These are phyloP conservation scores for Chrysolina oricalcia DNA, from an alignment of 2,888 invertebrate species.

Conservation along the genomic window DNA sequence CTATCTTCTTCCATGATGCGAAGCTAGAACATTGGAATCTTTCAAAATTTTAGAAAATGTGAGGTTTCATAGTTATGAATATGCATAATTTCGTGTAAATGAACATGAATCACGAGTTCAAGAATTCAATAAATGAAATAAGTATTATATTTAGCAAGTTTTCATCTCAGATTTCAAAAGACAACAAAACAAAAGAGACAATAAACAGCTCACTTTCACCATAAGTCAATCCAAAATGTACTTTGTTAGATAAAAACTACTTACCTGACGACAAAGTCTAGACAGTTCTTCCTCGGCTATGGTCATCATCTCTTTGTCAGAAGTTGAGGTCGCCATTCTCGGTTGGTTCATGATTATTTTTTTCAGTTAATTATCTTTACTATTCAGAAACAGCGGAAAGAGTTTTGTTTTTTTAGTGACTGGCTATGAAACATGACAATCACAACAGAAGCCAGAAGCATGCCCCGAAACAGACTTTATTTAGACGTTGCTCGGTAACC, in stretches of 20 bases:
- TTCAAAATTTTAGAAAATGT: too few species aligned
- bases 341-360: constrained; percentile 45
- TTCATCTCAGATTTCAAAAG: too few species aligned
- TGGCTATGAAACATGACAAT: neutral
- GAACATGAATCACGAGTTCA: too few species aligned
- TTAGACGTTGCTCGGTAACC: constrained; percentile 41
- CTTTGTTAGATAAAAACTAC: neutral
- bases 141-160: too few species aligned
- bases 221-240: too few species aligned
- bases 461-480: constrained; percentile 33
- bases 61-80: too few species aligned
- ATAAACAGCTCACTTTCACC: too few species aligned
- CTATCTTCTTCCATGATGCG: constrained; percentile 89
- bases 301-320: constrained; percentile 79
- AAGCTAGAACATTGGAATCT: constrained; percentile 71
- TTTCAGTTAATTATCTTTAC: neutral
- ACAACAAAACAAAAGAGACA: too few species aligned
- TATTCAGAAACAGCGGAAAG: neutral
- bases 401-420: neutral
- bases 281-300: constrained; percentile 86
- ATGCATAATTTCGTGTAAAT: too few species aligned
- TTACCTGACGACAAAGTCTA: constrained; percentile 84
- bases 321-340: constrained; percentile 48
- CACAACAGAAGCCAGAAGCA: neutral
- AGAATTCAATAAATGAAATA: too few species aligned